Conservation (phyloP, 1,140 invertebrate species). For the Zelostemma sp. region DNA sequence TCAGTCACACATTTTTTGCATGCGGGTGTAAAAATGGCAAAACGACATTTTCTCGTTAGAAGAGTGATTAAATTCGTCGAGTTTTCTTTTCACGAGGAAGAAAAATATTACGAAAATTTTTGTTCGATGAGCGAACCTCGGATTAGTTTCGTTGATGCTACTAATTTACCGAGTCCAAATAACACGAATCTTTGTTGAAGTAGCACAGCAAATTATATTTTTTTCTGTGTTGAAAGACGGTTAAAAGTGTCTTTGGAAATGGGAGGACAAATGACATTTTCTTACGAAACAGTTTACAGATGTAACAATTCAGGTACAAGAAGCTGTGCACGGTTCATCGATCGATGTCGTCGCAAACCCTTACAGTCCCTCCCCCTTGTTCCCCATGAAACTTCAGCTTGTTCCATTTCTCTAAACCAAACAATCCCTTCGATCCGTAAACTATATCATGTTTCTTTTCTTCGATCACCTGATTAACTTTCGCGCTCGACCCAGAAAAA, state of each 20-base stretch:
- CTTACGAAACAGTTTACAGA: conserved; percentile 32
- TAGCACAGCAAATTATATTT: not conserved
- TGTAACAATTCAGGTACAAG: conserved; percentile 40
- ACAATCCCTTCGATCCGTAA: conserved; percentile 43
- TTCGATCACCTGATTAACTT: conserved; percentile 43
- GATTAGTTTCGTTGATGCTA: no score
- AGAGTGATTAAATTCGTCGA: no score
- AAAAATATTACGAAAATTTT: no score
- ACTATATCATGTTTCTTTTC: conserved; percentile 37
- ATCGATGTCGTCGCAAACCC: conserved; percentile 45
- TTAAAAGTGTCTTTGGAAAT: conserved; percentile 14
- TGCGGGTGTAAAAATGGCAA: no score
- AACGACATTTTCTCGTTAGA: no score
- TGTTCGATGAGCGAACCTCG: no score
- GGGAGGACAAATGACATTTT: conserved; percentile 26
- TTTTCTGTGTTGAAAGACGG: not conserved
- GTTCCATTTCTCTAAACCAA: conserved; percentile 42
- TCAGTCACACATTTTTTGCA: no score
- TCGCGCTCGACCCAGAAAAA: conserved; percentile 21
- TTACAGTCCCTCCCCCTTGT: conserved; percentile 27
- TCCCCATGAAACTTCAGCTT: conserved; percentile 42
- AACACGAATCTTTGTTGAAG: not conserved
- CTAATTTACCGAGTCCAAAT: no score
- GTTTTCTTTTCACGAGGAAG: no score
- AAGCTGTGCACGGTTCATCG: conserved; percentile 38